Conservation (phyloP, 2,797 vertebrate species). For the Sciurus vulgaris region DNA sequence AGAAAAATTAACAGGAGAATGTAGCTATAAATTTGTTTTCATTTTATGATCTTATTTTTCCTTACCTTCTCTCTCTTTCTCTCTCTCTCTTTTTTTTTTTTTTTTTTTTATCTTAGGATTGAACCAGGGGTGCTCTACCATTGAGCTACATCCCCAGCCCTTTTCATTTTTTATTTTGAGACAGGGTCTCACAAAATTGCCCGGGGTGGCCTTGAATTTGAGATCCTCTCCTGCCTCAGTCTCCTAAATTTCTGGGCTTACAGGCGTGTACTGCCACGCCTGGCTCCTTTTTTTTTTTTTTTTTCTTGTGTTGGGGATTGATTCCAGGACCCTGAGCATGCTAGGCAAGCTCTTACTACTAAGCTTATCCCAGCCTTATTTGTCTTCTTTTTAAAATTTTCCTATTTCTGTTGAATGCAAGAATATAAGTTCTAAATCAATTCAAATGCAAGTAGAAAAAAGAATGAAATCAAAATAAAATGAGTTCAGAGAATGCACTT, state of each 20-base stretch:
- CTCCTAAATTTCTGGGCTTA: no score
- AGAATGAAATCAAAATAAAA: neutral
- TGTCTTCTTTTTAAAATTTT: neutral
- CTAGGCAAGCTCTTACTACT: no score
- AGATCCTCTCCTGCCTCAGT: no score
- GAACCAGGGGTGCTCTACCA: neutral
- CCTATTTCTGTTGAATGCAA: neutral
- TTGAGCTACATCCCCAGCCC: neutral
- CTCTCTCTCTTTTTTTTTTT: no score
- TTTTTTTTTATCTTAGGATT: no score
- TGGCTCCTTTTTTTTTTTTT: neutral
- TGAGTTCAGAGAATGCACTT: constrained; percentile 16
- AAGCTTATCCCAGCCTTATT: no score
- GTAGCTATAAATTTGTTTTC: neutral
- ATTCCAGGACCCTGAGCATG: no score
- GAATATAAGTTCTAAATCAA: neutral
- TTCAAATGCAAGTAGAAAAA: neutral
- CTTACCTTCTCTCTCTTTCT: neutral
- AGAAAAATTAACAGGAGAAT: constrained; percentile 37
- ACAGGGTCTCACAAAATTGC: neutral
- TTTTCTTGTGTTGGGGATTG: no score
- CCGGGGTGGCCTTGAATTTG: neutral
- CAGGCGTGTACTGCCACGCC: neutral
- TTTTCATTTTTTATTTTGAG: neutral
- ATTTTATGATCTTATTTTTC: neutral